Base-by-base conservation (phyloP, 2,888 invertebrate species). In the Megamerina dolium region DNA sequence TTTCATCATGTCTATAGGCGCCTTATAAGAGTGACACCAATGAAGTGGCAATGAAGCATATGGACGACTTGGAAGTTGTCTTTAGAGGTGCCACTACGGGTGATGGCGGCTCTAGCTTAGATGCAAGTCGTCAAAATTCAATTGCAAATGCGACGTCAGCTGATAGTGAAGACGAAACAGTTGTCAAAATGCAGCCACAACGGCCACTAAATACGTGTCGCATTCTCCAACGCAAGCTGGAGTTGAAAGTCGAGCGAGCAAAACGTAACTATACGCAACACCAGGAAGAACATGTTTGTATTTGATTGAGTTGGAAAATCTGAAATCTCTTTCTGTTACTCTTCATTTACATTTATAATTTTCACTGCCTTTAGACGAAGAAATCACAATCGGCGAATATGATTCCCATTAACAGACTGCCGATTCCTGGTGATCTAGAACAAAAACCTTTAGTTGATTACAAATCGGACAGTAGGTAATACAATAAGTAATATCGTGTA, bases 211-310 rank as follows among this genome's bases (percentile, higher is more conserved):
- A 66, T 53, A 68, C 70, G 39, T 72, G 72, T 59, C 65, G 66
- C 51, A 63, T 70, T 43, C 57, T 72, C 50, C 72, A 72, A 55
- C 58, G 72, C 29, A 72, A 72, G 50, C 54, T 72, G 29, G 72
- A 72, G 48, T 53, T 72, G 19, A 72, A 72, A 60, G 72, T 72
- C 46, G 72, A 72, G 51, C 64, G 70, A 33, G 72, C 72, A 21
- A 69, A 70, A 52, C 61, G 66, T 41, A 71, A 67, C 48, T 71
- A 70, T 41, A 64, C 58, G 34, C 66, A 71, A 49, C 64, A 63
- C 48, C 68, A 66, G 48, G 68, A 51, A 30, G 48, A 50, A 34
- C 46, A 44, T 37, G 50, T 51, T 30, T 19, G 36, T 21, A 29
- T 4, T 6, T 18, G 16, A n/a, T n/a, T n/a, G n/a, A n/a, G n/a